A percentile compares a stretch with the other conserved stretches of the same genome.
Evolutionary conservation across 2,113 vertebrate genomes (phyloP).

Genomic region (Sciurus niger): DNA sequence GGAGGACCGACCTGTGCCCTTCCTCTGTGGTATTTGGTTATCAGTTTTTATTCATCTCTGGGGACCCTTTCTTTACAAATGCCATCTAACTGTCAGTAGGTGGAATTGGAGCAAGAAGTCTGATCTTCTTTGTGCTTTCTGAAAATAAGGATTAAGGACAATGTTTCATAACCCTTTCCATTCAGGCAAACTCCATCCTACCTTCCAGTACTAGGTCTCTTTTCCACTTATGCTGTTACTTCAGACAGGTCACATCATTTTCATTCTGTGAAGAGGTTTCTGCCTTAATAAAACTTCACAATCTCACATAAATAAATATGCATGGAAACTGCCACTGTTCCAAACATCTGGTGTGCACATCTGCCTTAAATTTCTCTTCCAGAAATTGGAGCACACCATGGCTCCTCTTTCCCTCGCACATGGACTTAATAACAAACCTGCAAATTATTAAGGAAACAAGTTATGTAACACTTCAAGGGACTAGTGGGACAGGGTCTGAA

Average conservation of each 20-base stretch:
- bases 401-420: not conserved
- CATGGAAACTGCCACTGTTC: not conserved
- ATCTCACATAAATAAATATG: conserved; percentile 28
- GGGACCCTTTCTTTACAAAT: not conserved
- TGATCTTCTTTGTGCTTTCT: not conserved
- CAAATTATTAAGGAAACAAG: conserved; percentile 25
- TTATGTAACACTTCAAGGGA: not conserved
- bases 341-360: conserved; percentile 68
- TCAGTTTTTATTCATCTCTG: not conserved
- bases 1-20: not conserved
- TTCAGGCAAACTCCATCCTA: not conserved
- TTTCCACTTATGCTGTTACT: not conserved
- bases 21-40: not conserved
- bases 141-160: not conserved
- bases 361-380: conserved; percentile 60
- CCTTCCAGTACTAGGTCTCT: not conserved
- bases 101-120: not conserved
- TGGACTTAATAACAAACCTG: conserved; percentile 26
- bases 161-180: not conserved
- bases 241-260: not conserved
- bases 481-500: not conserved
- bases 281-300: not conserved
- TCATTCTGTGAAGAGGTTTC: not conserved
- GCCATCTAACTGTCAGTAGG: not conserved
- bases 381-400: not conserved